Conservation (phyloP, 2,888 invertebrate genomes). For the Pristionchus japonicus region DNA sequence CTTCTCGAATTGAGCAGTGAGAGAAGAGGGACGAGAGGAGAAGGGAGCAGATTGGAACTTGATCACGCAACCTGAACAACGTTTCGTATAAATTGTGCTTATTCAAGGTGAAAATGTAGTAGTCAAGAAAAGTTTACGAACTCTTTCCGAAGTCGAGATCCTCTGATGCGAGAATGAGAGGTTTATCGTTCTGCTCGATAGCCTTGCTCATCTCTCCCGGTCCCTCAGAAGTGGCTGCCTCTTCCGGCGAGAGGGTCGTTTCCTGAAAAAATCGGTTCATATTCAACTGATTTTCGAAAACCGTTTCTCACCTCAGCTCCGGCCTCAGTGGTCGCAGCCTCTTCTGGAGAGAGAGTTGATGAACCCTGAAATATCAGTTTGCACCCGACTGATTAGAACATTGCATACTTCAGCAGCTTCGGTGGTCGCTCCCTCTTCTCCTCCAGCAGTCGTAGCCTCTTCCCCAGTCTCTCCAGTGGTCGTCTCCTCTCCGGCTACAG, state of each 20-base stretch:
- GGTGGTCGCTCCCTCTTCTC: slow-evolving; percentile 28
- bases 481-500: slow-evolving; percentile 40
- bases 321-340: neutral
- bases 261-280: neutral
- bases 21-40: slow-evolving; percentile 59
- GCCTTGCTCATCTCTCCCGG: slow-evolving; percentile 34
- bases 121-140: neutral
- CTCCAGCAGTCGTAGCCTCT: slow-evolving; percentile 44
- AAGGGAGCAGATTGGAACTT: slow-evolving; percentile 69
- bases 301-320: neutral
- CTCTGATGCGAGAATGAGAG: slow-evolving; percentile 26
- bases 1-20: slow-evolving; percentile 65
- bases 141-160: slow-evolving; percentile 46
- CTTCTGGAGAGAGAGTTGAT: neutral
- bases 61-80: slow-evolving; percentile 66
- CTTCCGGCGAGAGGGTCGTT: neutral
- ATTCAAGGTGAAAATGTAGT: neutral
- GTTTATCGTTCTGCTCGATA: neutral
- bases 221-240: slow-evolving; percentile 33
- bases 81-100: neutral
- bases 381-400: neutral
- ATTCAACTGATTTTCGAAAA: neutral
- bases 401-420: neutral
- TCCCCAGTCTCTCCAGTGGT: slow-evolving; percentile 33
- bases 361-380: neutral